Conservation (phyloP, 2,797 vertebrate genomes). For the Glossophaga mutica region DNA sequence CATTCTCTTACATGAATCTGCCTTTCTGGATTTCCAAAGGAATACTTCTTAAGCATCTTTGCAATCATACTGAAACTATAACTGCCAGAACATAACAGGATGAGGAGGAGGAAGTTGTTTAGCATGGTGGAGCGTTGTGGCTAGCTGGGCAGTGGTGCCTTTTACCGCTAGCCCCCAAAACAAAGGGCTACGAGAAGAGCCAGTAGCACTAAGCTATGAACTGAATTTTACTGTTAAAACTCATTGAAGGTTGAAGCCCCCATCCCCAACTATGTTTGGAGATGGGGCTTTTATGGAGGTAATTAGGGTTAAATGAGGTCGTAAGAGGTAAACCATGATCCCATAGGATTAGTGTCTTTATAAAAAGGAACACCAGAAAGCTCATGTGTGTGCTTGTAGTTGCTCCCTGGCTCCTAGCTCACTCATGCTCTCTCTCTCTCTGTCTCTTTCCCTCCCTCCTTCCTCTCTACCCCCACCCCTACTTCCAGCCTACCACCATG, state of each 20-base stretch:
- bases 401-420: neutral
- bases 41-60: neutral
- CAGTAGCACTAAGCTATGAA: neutral
- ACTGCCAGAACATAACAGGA: neutral
- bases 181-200: neutral
- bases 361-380: neutral
- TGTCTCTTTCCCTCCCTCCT: too few species aligned
- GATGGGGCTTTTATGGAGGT: neutral
- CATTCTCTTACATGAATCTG: neutral
- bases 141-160: neutral
- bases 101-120: neutral
- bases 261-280: neutral
- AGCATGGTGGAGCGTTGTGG: neutral
- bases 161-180: neutral
- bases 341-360: neutral
- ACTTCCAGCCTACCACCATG: neutral
- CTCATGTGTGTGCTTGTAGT: neutral
- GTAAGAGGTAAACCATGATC: neutral
- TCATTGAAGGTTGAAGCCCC: neutral
- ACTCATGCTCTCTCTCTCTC: rapidly evolving
- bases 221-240: neutral
- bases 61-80: neutral
- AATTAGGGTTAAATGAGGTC: neutral
- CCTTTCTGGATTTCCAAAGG: neutral
- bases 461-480: neutral